Percentiles rank a stretch among this genome's conserved stretches.
phyloP scores from a whole-genome alignment of 2,888 invertebrate genomes.

The Microchrysa polita region DNA sequence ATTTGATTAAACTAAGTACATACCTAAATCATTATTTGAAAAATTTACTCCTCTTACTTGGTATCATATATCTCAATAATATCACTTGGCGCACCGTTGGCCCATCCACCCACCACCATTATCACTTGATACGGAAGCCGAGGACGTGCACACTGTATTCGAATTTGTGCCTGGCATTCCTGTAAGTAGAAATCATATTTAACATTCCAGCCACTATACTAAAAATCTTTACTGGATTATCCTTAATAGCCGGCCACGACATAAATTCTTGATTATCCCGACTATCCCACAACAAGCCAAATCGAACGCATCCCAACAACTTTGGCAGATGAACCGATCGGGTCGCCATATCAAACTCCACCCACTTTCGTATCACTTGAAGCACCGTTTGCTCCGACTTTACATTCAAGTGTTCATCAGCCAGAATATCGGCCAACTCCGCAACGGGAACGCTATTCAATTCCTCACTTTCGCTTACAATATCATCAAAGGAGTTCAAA shows the following conservation, averaged over 20 bases:
- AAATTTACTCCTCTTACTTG: constrained; percentile 66
- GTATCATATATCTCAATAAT: constrained; percentile 82
- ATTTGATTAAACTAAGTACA: too few species aligned
- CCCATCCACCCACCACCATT: constrained; percentile 87
- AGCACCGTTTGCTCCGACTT: constrained; percentile 78
- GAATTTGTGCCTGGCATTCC: constrained; percentile 68
- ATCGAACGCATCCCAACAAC: constrained; percentile 73
- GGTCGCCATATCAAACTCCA: constrained; percentile 69
- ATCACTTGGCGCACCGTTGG: constrained; percentile 83
- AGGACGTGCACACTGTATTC: constrained; percentile 72
- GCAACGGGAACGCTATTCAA: constrained; percentile 70
- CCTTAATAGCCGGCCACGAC: constrained; percentile 67
- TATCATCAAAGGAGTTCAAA: constrained; percentile 69
- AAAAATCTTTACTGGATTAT: constrained; percentile 62
- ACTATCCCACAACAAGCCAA: constrained; percentile 72
- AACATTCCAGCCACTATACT: background rate
- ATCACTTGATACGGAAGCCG: constrained; percentile 80
- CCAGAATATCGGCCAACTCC: constrained; percentile 72
- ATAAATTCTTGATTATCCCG: constrained; percentile 69
- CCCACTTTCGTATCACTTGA: constrained; percentile 78
- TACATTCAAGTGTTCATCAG: constrained; percentile 78
- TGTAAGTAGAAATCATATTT: constrained; percentile 53
- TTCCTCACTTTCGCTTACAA: constrained; percentile 71
- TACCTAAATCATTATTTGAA: background rate
- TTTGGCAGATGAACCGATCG: constrained; percentile 69